Base-by-base conservation (phyloP, 2,888 invertebrate species). In the Cephus sareptanus region DNA sequence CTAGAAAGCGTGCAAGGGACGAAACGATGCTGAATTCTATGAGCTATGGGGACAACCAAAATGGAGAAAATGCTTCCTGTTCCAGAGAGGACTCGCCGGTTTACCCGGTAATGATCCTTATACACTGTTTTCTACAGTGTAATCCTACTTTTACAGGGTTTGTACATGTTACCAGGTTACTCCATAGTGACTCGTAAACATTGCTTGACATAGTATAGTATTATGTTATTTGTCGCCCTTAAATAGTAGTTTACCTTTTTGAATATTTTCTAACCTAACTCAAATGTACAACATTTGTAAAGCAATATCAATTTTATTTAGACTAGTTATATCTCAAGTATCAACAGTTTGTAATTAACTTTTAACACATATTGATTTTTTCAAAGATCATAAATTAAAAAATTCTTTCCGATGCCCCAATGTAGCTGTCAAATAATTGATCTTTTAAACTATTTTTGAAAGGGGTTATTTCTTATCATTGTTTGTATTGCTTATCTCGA, bases 1-100 rank as follows among this genome's bases (percentile, higher is more conserved):
- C 89, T 34, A 89, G 89, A 80, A 90, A 90, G 84, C 85, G 88
- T 76, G 81, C 84, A 23, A 86, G 87, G 83, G 86, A 87, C 79
- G 86, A 85, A 80, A 84, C 79, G 81, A 85, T 79, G 79, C 81
- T 84, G 83, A 83, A 81, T 79, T 80, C 81, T 75, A 76, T 76
- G 80, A 34, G 79, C 78, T 76, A 77, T 68, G 13, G 37, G 4
- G 81, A 84, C 68, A 82, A 75, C 79, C 81, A 84, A 40, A 89
- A 89, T 81, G 89, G 89, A 30, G 85, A 87, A 77, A 80, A 81
- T 70, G 83, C 86, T 35, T 83, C 84, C 23, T 85, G 82, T 56
- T 85, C 85, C 35, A 84, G 82, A 35, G 87, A 87, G 76, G 82
- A 85, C 34, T 87, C 86, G 23, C 80, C 84, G 2, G 56, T 84